Base-by-base conservation (phyloP, 2,113 vertebrate species). In the Tetraodon nigroviridis region DNA sequence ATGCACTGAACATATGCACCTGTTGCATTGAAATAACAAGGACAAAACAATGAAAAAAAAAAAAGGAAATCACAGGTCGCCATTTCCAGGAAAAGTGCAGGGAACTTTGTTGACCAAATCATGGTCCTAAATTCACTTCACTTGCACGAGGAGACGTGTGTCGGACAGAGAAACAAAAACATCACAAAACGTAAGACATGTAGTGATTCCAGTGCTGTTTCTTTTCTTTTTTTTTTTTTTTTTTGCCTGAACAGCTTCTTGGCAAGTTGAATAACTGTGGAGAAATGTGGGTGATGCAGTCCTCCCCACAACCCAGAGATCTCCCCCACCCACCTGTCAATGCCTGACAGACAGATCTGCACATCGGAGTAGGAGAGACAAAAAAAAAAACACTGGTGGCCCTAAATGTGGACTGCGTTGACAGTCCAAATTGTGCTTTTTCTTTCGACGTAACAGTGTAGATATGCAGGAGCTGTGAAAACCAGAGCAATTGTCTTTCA, bases 371-470 rank as follows among this genome's bases (percentile, higher is more conserved):
- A 55, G 45, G 24, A 5, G 58, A 58, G 2, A 72, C 45, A 55
- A 67, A 37, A 62, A 54, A 66, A 21, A 64, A 51, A 58, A 45
- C 37, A 73, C 47, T 54, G 64, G 74, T 77, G 52, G 69, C 42
- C 64, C 78, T 62, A 32, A 61, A 58, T 71, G 50, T 71, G 71
- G 82, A 83, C 69, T 67, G 74, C 42, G 52, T 57, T 57, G 57
- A 18, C 71, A 64, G 77, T 78, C 80, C 84, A 63, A 66, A 61
- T 87, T 89, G 90, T 90, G 87, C 88, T 90, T 88, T 46, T 80
- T 47, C 70, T 68, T 79, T 55, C 44, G 15, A 42, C 46, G 75
- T 76, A 77, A 76, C 69, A 81, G 79, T 78, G 67, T 74, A 66
- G 73, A 76, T 52, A 52, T 72, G 70, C 49, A 61, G 58, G 44